A percentile compares a stretch with the other conserved stretches of the same genome.
Conservation (phyloP, 2,797 vertebrate genomes). For the Enteromius treurensis region DNA sequence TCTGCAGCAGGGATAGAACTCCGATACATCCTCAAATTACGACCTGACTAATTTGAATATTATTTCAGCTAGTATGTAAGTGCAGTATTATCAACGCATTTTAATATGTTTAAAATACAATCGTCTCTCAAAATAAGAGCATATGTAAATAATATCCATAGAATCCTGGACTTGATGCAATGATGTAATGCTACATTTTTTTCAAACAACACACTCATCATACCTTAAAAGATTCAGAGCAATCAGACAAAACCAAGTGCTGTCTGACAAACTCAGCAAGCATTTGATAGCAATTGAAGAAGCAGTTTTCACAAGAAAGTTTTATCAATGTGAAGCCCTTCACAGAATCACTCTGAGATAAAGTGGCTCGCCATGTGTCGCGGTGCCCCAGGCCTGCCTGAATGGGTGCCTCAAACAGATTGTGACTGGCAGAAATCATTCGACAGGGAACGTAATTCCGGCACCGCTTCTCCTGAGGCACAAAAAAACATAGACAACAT, state of each 20-base stretch:
- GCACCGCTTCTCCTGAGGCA: constrained; percentile 60
- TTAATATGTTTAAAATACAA: not conserved
- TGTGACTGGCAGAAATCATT: constrained; percentile 71
- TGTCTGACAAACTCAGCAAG: not conserved
- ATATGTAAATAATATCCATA: not conserved
- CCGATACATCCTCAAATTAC: not conserved
- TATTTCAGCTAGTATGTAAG: not conserved
- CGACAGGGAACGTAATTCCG: constrained; percentile 64
- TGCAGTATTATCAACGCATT: not conserved
- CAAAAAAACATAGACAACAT: constrained; percentile 56
- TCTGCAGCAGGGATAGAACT: not conserved
- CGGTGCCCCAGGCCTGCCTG: constrained; percentile 55
- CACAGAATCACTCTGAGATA: constrained; percentile 28
- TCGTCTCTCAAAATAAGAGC: not conserved
- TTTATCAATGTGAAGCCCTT: constrained; percentile 44
- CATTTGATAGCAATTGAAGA: constrained; percentile 1
- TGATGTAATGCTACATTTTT: not conserved
- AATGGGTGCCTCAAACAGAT: constrained; percentile 61
- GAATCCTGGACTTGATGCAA: not conserved
- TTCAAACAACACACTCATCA: not conserved
- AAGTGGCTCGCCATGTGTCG: constrained; percentile 36
- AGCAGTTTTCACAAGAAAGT: constrained; percentile 2
- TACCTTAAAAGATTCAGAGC: not conserved
- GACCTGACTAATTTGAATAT: not conserved
- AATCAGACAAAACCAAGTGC: constrained; percentile 7